Base-by-base conservation (phyloP, 2,113 vertebrate species). In the Xerus inauris region DNA sequence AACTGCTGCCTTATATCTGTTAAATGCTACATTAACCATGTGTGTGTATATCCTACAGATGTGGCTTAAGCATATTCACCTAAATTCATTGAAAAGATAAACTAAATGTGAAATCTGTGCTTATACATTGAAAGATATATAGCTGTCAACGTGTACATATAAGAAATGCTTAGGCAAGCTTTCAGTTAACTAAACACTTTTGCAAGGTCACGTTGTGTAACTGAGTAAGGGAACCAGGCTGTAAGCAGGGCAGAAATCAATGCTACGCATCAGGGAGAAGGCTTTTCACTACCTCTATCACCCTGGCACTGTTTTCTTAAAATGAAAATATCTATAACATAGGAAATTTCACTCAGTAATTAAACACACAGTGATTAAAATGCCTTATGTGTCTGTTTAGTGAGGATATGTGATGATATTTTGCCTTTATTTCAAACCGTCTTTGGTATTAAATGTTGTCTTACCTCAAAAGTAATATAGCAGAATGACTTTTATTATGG, bases 291-390 rank as follows among this genome's bases (percentile, higher is more conserved):
- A 32, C 9, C 71, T 90, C 13, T 17, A 13, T 91, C 91, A 92
- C 6, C 3, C 22, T 59, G 71, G 71, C 3, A 64, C 28, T 80
- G 9, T 71, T 95, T 96, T 93, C 86, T 96, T 87, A 85, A 93
- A 96, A 86, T 79, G n/a, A 93, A 91, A 91, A 65, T 86, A 71
- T 92, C 69, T 69, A 45, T 57, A 96, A 64, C 9, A 45, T 8
- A 77, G 69, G 83, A 93, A 93, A 83, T 87, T 94, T 95, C 14
- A 72, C 65, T 86, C 49, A n/a, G 87, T 95, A 8, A 40, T 35
- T 79, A 95, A 94, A 89, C 35, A 94, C 59, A 84, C 35, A 28
- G 69, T 93, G 96, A 95, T 96, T 97, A 97, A 93, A 95, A 94
- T 69, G 57, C 42, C 92, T 90, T 93, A 22, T 47, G 24, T 69